A percentile compares a stretch with the other conserved stretches of the same genome.
Evolutionary conservation across 2,888 invertebrate species (phyloP).

Genomic region (Hyposoter dolosus): DNA sequence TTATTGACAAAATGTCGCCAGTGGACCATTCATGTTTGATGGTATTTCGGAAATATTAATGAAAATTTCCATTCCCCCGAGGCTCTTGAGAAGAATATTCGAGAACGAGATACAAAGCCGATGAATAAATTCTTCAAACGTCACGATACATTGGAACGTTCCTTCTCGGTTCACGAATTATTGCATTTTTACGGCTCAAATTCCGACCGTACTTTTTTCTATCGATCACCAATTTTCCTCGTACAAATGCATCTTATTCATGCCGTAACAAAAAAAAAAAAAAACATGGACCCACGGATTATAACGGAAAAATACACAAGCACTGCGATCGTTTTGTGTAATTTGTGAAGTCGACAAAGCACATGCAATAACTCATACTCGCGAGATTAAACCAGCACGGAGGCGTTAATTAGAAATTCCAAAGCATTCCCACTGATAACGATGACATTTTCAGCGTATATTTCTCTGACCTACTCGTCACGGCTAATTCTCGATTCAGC

Average conservation of each 20-base stretch:
- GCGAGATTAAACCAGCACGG: constrained; percentile 52
- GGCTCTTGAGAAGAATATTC: background rate
- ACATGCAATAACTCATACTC: constrained; percentile 64
- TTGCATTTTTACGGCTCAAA: constrained; percentile 7
- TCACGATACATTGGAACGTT: background rate
- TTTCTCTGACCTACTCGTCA: constrained; percentile 70
- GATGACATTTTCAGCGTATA: constrained; percentile 68
- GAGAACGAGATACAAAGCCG: background rate
- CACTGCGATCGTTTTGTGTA: constrained; percentile 49
- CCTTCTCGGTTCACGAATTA: constrained; percentile 13
- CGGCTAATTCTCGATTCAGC: constrained; percentile 66
- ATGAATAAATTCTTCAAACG: constrained; percentile 1
- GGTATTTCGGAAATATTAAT: background rate
- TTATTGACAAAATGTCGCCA: background rate
- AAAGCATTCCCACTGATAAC: constrained; percentile 65
- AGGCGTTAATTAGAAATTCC: constrained; percentile 71
- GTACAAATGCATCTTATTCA: constrained; percentile 7
- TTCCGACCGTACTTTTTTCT: constrained; percentile 4
- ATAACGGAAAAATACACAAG: constrained; percentile 34
- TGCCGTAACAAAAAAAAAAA: constrained; percentile 12
- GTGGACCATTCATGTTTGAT: background rate
- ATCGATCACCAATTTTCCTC: constrained; percentile 2
- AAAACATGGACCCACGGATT: constrained; percentile 11
- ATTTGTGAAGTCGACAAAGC: constrained; percentile 47
- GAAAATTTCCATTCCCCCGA: background rate